A percentile compares a stretch with the other conserved stretches of the same genome.
These are phyloP conservation scores for Andrena camellia DNA, from an alignment of 2,888 invertebrate species.

Conservation along the genomic window DNA sequence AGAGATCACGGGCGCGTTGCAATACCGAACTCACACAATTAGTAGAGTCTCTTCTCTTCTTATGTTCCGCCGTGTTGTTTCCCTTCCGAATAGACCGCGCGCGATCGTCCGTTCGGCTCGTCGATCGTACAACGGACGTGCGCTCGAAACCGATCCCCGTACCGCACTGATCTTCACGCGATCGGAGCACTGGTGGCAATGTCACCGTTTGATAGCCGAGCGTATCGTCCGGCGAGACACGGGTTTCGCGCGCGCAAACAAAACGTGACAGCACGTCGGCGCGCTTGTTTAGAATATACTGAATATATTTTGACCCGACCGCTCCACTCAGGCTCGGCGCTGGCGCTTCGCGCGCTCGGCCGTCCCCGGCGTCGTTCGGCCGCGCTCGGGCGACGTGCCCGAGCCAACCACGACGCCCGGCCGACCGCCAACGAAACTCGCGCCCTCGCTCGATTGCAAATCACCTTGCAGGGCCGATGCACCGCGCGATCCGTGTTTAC, in stretches of 20 bases:
- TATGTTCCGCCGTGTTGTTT: slow-evolving; percentile 46
- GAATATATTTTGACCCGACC: slow-evolving; percentile 77
- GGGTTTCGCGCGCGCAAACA: slow-evolving; percentile 67
- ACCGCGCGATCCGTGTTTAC: slow-evolving; percentile 44
- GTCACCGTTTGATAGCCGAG: slow-evolving; percentile 43
- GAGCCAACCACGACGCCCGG: slow-evolving; percentile 45
- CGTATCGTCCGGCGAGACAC: slow-evolving; percentile 54
- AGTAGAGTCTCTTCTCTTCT: slow-evolving; percentile 41
- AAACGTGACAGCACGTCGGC: slow-evolving; percentile 76
- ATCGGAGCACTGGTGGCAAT: slow-evolving; percentile 45
- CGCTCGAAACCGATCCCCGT: background rate
- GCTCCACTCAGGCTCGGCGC: slow-evolving; percentile 65
- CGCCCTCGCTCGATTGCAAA: slow-evolving; percentile 60
- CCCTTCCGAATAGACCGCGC: slow-evolving; percentile 52
- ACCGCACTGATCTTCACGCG: slow-evolving; percentile 25
- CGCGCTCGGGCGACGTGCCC: slow-evolving; percentile 30
- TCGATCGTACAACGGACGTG: slow-evolving; percentile 1
- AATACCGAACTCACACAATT: slow-evolving; percentile 58
- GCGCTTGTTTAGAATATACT: slow-evolving; percentile 81
- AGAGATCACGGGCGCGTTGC: slow-evolving; percentile 46
- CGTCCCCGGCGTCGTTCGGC: slow-evolving; percentile 54
- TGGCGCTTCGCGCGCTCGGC: slow-evolving; percentile 68
- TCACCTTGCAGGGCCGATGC: slow-evolving; percentile 54
- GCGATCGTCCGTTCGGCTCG: slow-evolving; percentile 13
- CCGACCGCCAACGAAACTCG: slow-evolving; percentile 54